These are phyloP conservation scores for Actinia tenebrosa DNA, from an alignment of 64 coral and sea anemone species.

Conservation along the genomic window DNA sequence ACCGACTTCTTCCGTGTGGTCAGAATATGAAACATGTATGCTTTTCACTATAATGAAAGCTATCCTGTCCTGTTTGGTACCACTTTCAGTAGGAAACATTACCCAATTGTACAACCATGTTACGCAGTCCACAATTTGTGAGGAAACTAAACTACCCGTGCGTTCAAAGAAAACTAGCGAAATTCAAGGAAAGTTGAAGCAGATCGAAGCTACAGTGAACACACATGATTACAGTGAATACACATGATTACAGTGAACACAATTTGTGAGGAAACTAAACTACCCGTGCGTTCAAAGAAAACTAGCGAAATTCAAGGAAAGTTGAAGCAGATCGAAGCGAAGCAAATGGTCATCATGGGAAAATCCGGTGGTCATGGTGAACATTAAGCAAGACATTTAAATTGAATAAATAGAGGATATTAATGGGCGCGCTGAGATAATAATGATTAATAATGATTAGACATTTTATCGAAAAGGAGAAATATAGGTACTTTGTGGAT, in stretches of 20 bases:
- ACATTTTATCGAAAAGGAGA: too few relatives aligned
- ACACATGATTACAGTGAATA: too few relatives aligned
- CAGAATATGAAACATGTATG: background rate
- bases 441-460: too few relatives aligned
- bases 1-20: conserved; percentile 30
- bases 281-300: conserved; percentile 2
- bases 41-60: conserved; percentile 22
- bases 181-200: conserved; percentile 4
- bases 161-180: background rate
- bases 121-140: background rate
- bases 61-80: background rate
- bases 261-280: conserved; percentile 3
- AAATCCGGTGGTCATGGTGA: background rate
- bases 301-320: background rate
- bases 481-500: too few relatives aligned
- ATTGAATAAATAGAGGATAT: too few relatives aligned
- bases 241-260: too few relatives aligned
- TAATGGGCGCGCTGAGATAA: too few relatives aligned
- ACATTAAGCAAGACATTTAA: too few relatives aligned
- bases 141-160: conserved; percentile 13
- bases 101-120: background rate
- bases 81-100: background rate
- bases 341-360: background rate
- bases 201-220: background rate
- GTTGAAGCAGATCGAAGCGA: background rate